These are phyloP conservation scores for Steromphala cineraria DNA, from an alignment of 2,888 invertebrate genomes.

Conservation along the genomic window DNA sequence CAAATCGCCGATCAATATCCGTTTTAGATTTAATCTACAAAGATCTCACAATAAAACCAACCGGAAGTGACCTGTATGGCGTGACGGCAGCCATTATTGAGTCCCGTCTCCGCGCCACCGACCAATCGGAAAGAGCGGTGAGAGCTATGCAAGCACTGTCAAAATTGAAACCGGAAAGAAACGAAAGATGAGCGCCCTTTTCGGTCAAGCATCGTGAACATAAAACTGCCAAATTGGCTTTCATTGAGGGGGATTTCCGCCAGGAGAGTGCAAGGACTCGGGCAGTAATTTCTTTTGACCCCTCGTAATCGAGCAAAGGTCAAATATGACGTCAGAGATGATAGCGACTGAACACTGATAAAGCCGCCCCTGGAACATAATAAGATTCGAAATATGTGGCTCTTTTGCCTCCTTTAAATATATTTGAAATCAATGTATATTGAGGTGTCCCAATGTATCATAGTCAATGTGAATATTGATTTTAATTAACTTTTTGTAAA, in stretches of 20 bases:
- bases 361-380: too few relatives aligned
- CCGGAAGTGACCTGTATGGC: not conserved
- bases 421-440: too few relatives aligned
- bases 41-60: not conserved
- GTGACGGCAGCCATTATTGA: not conserved
- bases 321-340: not conserved
- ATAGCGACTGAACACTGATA: too few relatives aligned
- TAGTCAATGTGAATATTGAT: too few relatives aligned
- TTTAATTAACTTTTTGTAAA: too few relatives aligned
- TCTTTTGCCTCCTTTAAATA: too few relatives aligned
- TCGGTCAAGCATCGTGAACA: not conserved
- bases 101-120: not conserved
- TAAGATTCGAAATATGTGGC: too few relatives aligned
- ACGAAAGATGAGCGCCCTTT: too few relatives aligned
- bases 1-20: not conserved
- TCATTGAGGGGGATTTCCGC: constrained; percentile 1
- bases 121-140: not conserved
- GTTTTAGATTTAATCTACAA: not conserved
- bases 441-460: too few relatives aligned
- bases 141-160: not conserved
- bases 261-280: not conserved
- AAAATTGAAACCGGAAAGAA: constrained; percentile 6
- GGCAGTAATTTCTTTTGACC: not conserved
- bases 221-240: not conserved
- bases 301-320: not conserved